Evolutionary conservation across 1,140 invertebrate species (phyloP), one percentile per base, ranked within the genome.

Genomic region (Trichonephila inaurata): DNA sequence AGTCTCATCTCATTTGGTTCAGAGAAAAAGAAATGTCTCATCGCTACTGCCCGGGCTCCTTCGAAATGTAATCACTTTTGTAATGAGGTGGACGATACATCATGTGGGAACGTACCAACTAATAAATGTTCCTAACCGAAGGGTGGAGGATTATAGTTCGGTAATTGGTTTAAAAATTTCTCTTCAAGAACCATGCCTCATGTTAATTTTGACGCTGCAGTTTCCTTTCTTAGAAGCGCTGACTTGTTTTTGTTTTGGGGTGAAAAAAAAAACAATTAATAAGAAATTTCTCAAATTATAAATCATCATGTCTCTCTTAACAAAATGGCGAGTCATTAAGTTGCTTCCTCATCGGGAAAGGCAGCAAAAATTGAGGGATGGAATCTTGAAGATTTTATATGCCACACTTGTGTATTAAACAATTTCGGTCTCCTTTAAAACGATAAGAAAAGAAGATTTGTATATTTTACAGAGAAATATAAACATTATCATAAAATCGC

Each of bases 91-190:
- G 82, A 60, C 82, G 82, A 83, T 83, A 77, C 72, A 77, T 77
- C 72, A 77, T 77, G 14, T 6, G 72, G 62, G 18, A 77, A 77
- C 72, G 28, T 40, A 77, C 72, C 72, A 77, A 77, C 72, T 77
- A 77, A 77, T 77, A 77, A 77, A 77, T 77, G 72, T 40, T 77
- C 33, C 16, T 77, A 18, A 12, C 33, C 28, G 72, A 77, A 77
- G 72, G 72, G 72, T 40, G 72, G 72, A 77, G 28, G 28, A 28
- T 77, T 77, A 33, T 77, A 77, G 72, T 28, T 77, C 6, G 16
- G 72, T 77, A 77, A 77, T 77, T 77, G 72, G 72, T 77, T 77
- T 77, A 77, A 77, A 77, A 77, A 77, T 77, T 77, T 77, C 72
- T 77, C 33, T 77, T 77, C 19, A 18, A 28, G 72, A 40, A 64